Evolutionary conservation across 2,797 vertebrate species (phyloP), one percentile per base, ranked within the genome.

Genomic region (Sebastes minor): DNA sequence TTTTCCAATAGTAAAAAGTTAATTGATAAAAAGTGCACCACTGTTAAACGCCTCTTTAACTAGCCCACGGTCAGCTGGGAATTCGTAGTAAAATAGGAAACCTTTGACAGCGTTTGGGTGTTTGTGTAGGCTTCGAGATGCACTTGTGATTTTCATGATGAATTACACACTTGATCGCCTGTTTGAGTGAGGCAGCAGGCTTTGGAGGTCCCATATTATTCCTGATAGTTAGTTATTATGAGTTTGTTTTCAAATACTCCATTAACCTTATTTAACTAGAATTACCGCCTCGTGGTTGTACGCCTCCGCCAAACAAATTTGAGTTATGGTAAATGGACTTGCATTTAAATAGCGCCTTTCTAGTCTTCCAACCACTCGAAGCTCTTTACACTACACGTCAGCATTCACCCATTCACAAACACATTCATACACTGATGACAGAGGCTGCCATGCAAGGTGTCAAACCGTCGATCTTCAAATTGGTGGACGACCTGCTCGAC

Each of bases 1-100:
- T 67, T 67, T 76, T 42, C 46, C 8, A 22, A 67, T 18, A 11
- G 22, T 62, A 49, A 76, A 88, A 80, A 6, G 16, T 23, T 46
- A 69, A 77, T 52, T 85, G 42, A 71, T 78, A 64, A 60, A 61
- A 75, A 63, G 76, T 81, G 42, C 23, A 25, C 75, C 30, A 23
- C 3, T 72, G 60, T 63, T 74, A 74, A 85, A 75, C 6, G 20
- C 12, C 71, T 80, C 35, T 75, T 76, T 66, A 78, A 73, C 23
- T 28, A 11, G 27, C 9, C 46, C 10, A 33, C 69, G 27, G 32
- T 46, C 42, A 12, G 30, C 16, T 70, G 42, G 57, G 28, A 79
- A 64, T 52, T 27, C 9, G 70, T 68, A 62, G 6, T n/a, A 18
- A 59, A 76, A 62, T 62, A n/a, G 57, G 11, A 62, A 71, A 64